Base-by-base conservation (phyloP, 2,888 invertebrate genomes). In the Eretmocerus hayati region DNA sequence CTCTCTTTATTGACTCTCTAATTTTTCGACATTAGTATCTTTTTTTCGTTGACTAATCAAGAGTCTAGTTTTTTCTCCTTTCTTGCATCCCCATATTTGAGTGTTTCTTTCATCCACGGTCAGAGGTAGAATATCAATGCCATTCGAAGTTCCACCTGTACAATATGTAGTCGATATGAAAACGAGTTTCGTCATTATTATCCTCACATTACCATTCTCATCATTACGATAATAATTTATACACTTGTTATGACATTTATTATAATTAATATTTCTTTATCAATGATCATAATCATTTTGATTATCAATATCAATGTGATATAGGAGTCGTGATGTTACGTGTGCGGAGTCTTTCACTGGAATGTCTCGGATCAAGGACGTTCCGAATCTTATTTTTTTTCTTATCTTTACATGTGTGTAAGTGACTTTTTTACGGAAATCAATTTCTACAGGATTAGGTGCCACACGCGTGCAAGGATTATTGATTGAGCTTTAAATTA, bases 91-190 rank as follows among this genome's bases (percentile, higher is more conserved):
- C 18, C 9, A 33, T 33, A 20, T 16, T 39, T 20, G 20, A 48
- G 26, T 40, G 38, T 31, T 38, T 51, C 20, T 47, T 23, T 51
- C 41, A 41, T 48, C 62, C 56, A 62, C 59, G 58, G 56, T 65
- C 62, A 59, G 59, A 57, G 60, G 35, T 42, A 37, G 26, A 26
- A 13, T 20, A 33, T 15, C 20, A 36, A 21, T 48, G 59, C 63
- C 66, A 66, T 67, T 68, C 63, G 64, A 63, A 64, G 59, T 63
- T 67, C 62, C 65, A 67, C 67, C 67, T 67, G 68, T 67, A 67
- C n/a, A 59, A 65, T 64, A 67, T 49, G 35, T 43, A 49, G 36
- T 37, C 5, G 43, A 40, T 48, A 48, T 42, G 44, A 44, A 15
- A 50, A 56, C 54, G 56, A 58, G 56, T 56, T 57, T 56, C 49